A percentile compares a stretch with the other conserved stretches of the same genome.
Conservation (phyloP, 2,888 invertebrate genomes). For the Hirtodrosophila duncani region DNA sequence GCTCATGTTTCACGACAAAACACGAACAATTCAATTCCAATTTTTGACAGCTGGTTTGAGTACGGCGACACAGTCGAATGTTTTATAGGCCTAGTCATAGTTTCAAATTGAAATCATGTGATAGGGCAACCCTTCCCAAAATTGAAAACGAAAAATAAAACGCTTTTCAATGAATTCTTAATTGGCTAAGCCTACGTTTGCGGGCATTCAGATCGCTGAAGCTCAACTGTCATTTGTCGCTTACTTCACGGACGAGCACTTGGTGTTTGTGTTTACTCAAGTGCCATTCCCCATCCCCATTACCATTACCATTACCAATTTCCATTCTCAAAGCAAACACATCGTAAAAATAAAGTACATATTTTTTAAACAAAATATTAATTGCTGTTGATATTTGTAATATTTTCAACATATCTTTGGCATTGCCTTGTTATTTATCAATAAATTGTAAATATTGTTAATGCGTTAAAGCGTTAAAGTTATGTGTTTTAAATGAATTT, state of each 20-base stretch:
- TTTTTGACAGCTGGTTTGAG: slow-evolving; percentile 44
- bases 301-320: no score
- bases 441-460: slow-evolving; percentile 44
- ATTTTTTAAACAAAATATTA: no score
- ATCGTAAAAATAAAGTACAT: no score
- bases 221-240: background rate
- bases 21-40: slow-evolving; percentile 59
- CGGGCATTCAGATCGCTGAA: no score
- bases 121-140: slow-evolving; percentile 14
- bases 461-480: slow-evolving; percentile 31
- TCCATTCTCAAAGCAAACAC: no score
- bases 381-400: no score
- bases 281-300: no score
- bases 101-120: slow-evolving; percentile 43
- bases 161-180: slow-evolving; percentile 6
- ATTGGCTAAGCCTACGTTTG: slow-evolving; percentile 1
- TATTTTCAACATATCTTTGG: slow-evolving; percentile 1
- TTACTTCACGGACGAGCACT: no score
- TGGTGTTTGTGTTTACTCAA: no score
- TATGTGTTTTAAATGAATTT: slow-evolving; percentile 64
- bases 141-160: slow-evolving; percentile 18
- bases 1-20: no score
- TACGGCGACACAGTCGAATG: slow-evolving; percentile 26
- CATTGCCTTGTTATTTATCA: slow-evolving; percentile 18
- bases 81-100: slow-evolving; percentile 29